Evolutionary conservation across 2,888 invertebrate genomes (phyloP).

Genomic region (Ophion obscuratus): DNA sequence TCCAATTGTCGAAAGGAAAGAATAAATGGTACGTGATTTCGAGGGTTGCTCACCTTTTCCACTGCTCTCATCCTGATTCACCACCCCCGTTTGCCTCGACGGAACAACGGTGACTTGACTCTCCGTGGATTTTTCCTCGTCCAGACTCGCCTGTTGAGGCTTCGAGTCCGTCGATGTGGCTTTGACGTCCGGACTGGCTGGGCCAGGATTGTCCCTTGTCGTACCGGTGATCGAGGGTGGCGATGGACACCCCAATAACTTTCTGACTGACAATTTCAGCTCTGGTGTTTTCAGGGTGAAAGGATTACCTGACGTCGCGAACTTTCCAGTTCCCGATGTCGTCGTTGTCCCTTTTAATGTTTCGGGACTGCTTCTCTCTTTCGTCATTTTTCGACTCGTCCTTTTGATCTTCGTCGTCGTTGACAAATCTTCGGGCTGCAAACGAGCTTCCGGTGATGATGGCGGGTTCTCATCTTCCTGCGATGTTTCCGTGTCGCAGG

Average conservation of each 20-base stretch:
- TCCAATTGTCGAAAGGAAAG: neutral
- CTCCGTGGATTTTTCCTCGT: conserved; percentile 66
- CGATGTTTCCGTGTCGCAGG: conserved; percentile 66
- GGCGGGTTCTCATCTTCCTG: conserved; percentile 66
- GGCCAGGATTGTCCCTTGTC: conserved; percentile 22
- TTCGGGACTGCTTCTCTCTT: conserved; percentile 49
- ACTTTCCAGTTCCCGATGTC: neutral
- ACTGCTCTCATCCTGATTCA: conserved; percentile 50
- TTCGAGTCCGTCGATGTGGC: conserved; percentile 57
- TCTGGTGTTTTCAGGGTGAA: conserved; percentile 76
- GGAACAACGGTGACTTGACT: conserved; percentile 23
- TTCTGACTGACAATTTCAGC: conserved; percentile 80
- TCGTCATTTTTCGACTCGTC: conserved; percentile 10
- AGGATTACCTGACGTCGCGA: conserved; percentile 7
- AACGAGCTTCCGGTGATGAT: conserved; percentile 77
- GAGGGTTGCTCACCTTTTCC: conserved; percentile 67
- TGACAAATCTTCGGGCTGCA: conserved; percentile 80
- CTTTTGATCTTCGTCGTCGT: conserved; percentile 73
- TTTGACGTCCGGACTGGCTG: conserved; percentile 64
- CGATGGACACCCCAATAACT: conserved; percentile 80
- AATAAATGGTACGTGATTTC: neutral
- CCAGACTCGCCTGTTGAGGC: conserved; percentile 64
- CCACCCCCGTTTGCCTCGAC: conserved; percentile 19
- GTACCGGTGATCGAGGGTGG: conserved; percentile 74
- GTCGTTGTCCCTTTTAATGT: conserved; percentile 25